phyloP scores from a whole-genome alignment of 2,888 invertebrate species.

The Megamerina dolium region DNA sequence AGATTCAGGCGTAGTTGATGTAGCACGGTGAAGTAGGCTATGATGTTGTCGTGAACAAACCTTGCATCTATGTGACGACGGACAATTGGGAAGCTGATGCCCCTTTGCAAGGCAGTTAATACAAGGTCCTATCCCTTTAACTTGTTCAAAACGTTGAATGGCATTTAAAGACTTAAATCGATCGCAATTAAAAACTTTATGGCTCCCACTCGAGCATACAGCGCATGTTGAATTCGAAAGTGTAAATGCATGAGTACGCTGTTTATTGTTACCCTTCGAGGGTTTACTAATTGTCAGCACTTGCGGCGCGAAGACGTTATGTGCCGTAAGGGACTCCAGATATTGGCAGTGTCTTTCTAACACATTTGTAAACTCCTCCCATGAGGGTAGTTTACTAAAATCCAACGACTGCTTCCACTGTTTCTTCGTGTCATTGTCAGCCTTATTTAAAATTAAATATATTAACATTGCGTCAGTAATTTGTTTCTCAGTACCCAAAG shows the following conservation, averaged over 20 bases:
- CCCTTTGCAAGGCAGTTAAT: slow-evolving; percentile 2
- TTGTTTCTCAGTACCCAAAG: slow-evolving; percentile 8
- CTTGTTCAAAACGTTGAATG: slow-evolving; percentile 3
- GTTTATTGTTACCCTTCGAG: not conserved
- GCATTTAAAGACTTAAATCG: not conserved
- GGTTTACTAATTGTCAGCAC: not conserved
- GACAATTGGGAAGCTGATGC: slow-evolving; percentile 2
- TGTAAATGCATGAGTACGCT: too few species aligned
- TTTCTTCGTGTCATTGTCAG: slow-evolving; percentile 1
- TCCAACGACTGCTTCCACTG: slow-evolving; percentile 5
- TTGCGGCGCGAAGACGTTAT: too few species aligned
- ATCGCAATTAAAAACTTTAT: slow-evolving; percentile 1
- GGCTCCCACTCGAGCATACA: too few species aligned
- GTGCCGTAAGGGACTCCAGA: not conserved
- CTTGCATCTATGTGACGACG: slow-evolving; percentile 6
- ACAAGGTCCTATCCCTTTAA: slow-evolving; percentile 1
- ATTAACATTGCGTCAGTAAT: slow-evolving; percentile 15
- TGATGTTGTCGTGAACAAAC: not conserved
- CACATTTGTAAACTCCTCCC: slow-evolving; percentile 1
- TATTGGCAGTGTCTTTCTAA: not conserved
- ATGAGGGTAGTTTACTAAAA: not conserved
- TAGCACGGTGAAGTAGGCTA: not conserved
- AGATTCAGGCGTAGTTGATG: not conserved
- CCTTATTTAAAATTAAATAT: slow-evolving; percentile 7
- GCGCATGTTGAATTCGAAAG: not conserved